Conservation (phyloP, 2,888 invertebrate species). For the Nymphalis c-album region DNA sequence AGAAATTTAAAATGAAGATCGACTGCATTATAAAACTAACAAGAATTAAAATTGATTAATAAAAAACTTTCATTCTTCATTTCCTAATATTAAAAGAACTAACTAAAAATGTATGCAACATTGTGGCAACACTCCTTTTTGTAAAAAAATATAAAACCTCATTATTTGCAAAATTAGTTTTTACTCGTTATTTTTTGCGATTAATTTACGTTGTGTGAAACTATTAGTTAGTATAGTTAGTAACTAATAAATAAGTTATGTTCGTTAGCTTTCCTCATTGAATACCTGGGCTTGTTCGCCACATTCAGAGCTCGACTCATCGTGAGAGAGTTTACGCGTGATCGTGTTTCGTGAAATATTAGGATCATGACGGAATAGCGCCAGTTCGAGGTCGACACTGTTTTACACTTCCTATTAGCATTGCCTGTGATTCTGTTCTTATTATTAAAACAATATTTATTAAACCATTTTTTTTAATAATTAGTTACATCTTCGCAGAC, state of each 20-base stretch:
- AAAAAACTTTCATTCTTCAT: too few species aligned
- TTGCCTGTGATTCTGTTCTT: slow-evolving; percentile 12
- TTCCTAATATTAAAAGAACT: too few species aligned
- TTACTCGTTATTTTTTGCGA: too few species aligned
- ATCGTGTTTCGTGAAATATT: slow-evolving; percentile 54
- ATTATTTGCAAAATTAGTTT: neutral
- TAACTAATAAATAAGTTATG: neutral
- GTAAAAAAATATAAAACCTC: too few species aligned
- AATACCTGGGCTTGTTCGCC: slow-evolving; percentile 22
- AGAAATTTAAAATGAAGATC: too few species aligned
- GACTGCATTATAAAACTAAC: too few species aligned
- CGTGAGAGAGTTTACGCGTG: slow-evolving; percentile 45
- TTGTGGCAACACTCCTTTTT: too few species aligned
- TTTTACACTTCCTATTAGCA: slow-evolving; percentile 14
- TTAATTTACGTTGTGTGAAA: too few species aligned
- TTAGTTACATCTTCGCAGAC: too few species aligned
- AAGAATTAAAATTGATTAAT: too few species aligned
- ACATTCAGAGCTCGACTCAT: slow-evolving; percentile 28
- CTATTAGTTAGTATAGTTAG: neutral
- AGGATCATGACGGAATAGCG: slow-evolving; percentile 45
- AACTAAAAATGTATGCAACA: too few species aligned
- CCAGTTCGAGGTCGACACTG: slow-evolving; percentile 43
- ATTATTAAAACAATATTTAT: neutral
- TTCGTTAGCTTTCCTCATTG: slow-evolving; percentile 15
- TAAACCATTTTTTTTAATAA: too few species aligned